Evolutionary conservation across 2,797 vertebrate species (phyloP), one percentile per base, ranked within the genome.

Genomic region (Fistularia commersonii): DNA sequence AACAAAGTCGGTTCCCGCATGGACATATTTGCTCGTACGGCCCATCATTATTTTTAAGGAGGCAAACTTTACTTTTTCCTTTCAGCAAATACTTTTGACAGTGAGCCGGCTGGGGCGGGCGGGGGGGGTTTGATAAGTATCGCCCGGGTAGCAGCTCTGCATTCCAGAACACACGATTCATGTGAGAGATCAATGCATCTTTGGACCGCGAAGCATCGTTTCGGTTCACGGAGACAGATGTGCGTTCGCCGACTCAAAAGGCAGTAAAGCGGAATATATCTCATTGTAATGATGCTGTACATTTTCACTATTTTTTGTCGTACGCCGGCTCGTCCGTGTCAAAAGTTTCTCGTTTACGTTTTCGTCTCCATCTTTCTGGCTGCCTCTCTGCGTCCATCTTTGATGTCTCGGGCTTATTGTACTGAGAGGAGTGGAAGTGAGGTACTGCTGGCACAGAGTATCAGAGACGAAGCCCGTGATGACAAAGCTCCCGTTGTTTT

Each of bases 371-470:
- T 57, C 53, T 55, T 45, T 7, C 41, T 46, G 11, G 11, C 53
- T 57, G 45, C 36, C 57, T 71, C 72, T 69, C 57, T 42, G 48
- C 66, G 57, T 45, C 38, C 0, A 31, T 32, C 82, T 88, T 85
- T 86, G 80, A 85, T 80, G 79, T 86, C 57, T 73, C 50, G 6
- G 64, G 69, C 73, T 78, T 71, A 80, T 83, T 84, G 69, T 76
- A 61, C 65, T 63, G 62, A 63, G 65, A 76, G 63, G 46, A 76
- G 37, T 65, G 49, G 74, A 79, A 71, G 69, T 46, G 48, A 69
- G 54, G 45, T 43, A 50, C 70, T 51, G 61, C 66, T 55, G 61
- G 50, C 58, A 41, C 52, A 55, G 69, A 75, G 76, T 63, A 71
- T 73, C 66, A 66, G 61, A 74, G 70, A 70, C 41, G 15, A 43